Percentiles rank a stretch among this genome's conserved stretches.
These are phyloP conservation scores for Magallana nippona DNA, from an alignment of 2,888 invertebrate species.

Conservation along the genomic window DNA sequence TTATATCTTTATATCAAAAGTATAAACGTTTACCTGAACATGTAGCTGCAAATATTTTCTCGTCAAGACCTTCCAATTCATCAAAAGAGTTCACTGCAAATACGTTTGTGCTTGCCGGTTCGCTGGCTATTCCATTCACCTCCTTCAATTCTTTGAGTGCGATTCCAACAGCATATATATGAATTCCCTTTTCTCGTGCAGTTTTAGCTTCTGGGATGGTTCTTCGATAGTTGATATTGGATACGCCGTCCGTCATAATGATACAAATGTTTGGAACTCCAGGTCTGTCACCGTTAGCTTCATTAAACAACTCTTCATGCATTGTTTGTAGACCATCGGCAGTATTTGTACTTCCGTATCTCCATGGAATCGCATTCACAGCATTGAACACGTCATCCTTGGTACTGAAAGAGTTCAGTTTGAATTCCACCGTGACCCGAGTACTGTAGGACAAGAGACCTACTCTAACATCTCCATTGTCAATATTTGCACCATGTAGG, in stretches of 20 bases:
- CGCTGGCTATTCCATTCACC: conserved; percentile 61
- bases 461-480: conserved; percentile 68
- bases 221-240: conserved; percentile 70
- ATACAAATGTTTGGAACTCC: conserved; percentile 69
- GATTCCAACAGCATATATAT: conserved; percentile 67
- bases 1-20: too few relatives aligned
- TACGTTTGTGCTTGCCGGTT: conserved; percentile 57
- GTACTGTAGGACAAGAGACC: conserved; percentile 73
- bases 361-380: conserved; percentile 67
- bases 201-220: conserved; percentile 72
- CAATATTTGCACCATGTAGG: conserved; percentile 66
- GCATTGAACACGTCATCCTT: conserved; percentile 65
- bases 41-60: conserved; percentile 63
- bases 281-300: conserved; percentile 69
- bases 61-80: conserved; percentile 60
- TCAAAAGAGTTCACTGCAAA: conserved; percentile 61
- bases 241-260: conserved; percentile 76
- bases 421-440: conserved; percentile 65
- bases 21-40: conserved; percentile 58
- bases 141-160: conserved; percentile 63
- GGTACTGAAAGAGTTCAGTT: conserved; percentile 64
- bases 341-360: conserved; percentile 75
- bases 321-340: conserved; percentile 71
- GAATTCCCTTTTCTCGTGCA: conserved; percentile 58
- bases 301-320: conserved; percentile 67